phyloP scores from a whole-genome alignment of 2,113 vertebrate genomes.

The Tragelaphus scriptus region DNA sequence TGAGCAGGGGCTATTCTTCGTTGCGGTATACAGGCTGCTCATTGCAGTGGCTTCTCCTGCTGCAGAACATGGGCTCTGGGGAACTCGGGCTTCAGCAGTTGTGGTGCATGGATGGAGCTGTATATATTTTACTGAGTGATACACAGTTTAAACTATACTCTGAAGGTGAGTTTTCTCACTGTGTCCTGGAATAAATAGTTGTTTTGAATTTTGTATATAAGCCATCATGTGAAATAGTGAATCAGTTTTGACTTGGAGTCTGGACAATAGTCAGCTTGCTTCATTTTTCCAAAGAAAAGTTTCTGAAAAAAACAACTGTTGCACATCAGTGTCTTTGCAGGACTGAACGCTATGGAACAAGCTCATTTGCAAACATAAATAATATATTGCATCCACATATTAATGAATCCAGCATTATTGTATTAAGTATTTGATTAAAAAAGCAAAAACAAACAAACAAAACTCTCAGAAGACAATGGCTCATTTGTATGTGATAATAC shows the following conservation, averaged over 20 bases:
- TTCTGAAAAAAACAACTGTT: background rate
- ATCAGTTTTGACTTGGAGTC: background rate
- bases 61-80: background rate
- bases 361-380: background rate
- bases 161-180: background rate
- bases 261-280: background rate
- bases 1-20: background rate
- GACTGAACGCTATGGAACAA: background rate
- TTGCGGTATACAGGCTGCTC: accelerated
- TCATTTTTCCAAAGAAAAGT: background rate
- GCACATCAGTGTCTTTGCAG: background rate
- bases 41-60: background rate
- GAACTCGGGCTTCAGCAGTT: background rate
- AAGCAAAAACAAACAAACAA: background rate
- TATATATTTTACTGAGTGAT: background rate
- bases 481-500: background rate
- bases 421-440: background rate
- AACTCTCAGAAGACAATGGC: background rate
- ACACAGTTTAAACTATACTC: background rate
- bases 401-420: background rate
- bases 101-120: background rate
- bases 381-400: background rate
- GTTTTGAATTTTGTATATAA: background rate
- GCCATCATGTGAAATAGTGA: background rate
- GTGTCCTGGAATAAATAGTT: background rate